These are phyloP conservation scores for Pontoporia blainvillei DNA, from an alignment of 2,113 vertebrate genomes.

Conservation along the genomic window DNA sequence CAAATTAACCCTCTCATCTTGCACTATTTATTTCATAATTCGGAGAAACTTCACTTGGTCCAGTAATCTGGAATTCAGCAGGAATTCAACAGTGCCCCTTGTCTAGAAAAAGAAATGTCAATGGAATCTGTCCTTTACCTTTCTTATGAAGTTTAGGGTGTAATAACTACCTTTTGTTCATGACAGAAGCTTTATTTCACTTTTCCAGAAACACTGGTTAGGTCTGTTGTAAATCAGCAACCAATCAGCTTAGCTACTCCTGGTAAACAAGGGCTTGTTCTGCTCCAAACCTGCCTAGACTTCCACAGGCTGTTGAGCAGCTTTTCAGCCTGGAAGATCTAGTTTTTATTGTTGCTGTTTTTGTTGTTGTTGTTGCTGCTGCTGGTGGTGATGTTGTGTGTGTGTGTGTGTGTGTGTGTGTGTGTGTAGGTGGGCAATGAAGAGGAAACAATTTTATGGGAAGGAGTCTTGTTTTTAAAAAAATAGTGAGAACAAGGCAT, in stretches of 20 bases:
- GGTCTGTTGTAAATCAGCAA: constrained; percentile 36
- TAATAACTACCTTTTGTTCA: neutral
- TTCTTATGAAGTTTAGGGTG: neutral
- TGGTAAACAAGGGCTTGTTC: neutral
- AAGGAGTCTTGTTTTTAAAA: neutral
- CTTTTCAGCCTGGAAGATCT: neutral
- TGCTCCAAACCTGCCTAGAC: neutral
- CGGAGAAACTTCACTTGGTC: neutral
- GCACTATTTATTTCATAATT: neutral
- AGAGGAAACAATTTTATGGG: neutral
- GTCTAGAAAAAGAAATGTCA: neutral
- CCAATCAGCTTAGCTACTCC: neutral
- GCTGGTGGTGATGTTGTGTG: neutral
- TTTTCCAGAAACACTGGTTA: constrained; percentile 43
- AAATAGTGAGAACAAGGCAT: neutral
- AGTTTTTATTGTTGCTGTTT: neutral
- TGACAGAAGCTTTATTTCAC: constrained; percentile 34
- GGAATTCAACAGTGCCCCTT: neutral
- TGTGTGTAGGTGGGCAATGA: neutral
- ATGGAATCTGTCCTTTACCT: neutral
- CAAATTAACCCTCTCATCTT: neutral
- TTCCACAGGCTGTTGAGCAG: neutral
- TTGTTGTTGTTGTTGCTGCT: neutral
- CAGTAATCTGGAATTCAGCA: neutral
- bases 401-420: neutral